Evolutionary conservation across 2,888 invertebrate species (phyloP), one percentile per base, ranked within the genome.

Genomic region (Heterodera filipjevi): DNA sequence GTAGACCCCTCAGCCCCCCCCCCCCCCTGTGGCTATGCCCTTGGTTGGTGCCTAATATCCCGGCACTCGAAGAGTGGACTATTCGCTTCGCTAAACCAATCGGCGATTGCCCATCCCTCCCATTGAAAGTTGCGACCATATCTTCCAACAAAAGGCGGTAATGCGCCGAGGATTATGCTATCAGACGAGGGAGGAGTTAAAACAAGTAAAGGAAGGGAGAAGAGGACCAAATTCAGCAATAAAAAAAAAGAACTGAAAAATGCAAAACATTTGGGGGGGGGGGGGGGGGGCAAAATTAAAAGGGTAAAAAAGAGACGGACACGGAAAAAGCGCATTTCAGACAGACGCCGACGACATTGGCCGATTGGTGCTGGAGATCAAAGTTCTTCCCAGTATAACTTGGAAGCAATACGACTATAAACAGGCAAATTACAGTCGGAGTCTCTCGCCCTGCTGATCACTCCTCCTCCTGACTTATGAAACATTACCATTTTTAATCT

Each of bases 311-410:
- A 27, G 27, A 49, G 16, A 16, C 49, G 3, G 16, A 14, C 49
- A 49, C 8, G 8, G 49, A 1, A 3, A 16, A 49, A 14, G 19
- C 49, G 16, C 0, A 49, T 27, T 82, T 76, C 71, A 87, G 86
- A 86, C 86, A 0, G 87, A 87, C 80, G 86, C 86, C 8, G 87
- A 87, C 75, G 87, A 87, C 70, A 85, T 88, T 70, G 87, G 87
- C 5, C 80, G 87, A 32, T 79, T 87, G 14, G 82, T 86, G 49
- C 77, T 87, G 70, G 81, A 81, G 68, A 68, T 87, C 77, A 88
- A 87, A 75, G 80, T 86, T 0, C 85, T 84, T 5, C 70, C 84
- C 0, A 84, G 84, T 71, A 81, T 85, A 27, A 87, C 87, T 0
- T 83, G 82, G 35, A 78, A 77, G 0, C 80, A 84, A 33, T 83